Base-by-base conservation (phyloP, 2,797 vertebrate species). In the Crenichthys baileyi region DNA sequence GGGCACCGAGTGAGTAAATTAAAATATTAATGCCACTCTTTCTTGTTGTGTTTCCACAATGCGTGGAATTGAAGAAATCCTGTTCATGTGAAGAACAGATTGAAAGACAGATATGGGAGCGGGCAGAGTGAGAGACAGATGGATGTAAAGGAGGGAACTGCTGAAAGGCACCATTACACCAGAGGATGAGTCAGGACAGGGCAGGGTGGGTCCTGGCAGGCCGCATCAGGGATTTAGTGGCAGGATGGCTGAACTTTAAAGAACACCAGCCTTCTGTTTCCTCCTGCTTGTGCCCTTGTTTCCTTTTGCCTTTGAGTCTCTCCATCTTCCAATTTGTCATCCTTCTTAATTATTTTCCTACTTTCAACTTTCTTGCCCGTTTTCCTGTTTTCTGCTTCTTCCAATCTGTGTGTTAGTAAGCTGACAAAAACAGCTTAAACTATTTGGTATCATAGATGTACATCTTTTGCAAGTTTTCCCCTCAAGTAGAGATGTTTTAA, bases 221-320 rank as follows among this genome's bases (percentile, higher is more conserved):
- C 79, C 26, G 72, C 50, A 31, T 56, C 4, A 5, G 83, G 88
- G 88, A 84, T 83, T 81, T 72, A 74, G 84, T 75, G 79, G 75
- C 76, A 75, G 55, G 85, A 91, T 86, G 90, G 88, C 88, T 92
- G 84, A 80, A 87, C 89, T 92, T 88, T 85, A 89, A 90, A 92
- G 84, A 91, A 85, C 79, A 73, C 67, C 84, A 24, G 68, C 24
- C 1, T 24, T 70, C 81, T 4, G 24, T 76, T 87, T 87, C 84
- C 83, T 81, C 82, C 83, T 58, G 67, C 78, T 79, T 55, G 63
- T 92, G 91, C 70, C 90, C 90, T 84, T 90, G 39, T 89, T 91
- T 89, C 76, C 81, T 56, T 26, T 11, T 72, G 75, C 50, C 75
- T 81, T 74, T 78, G 70, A 55, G 74, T 72, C 44, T 78, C 53